Conservation (phyloP, 2,113 vertebrate species). For the Macquaria ambigua region DNA sequence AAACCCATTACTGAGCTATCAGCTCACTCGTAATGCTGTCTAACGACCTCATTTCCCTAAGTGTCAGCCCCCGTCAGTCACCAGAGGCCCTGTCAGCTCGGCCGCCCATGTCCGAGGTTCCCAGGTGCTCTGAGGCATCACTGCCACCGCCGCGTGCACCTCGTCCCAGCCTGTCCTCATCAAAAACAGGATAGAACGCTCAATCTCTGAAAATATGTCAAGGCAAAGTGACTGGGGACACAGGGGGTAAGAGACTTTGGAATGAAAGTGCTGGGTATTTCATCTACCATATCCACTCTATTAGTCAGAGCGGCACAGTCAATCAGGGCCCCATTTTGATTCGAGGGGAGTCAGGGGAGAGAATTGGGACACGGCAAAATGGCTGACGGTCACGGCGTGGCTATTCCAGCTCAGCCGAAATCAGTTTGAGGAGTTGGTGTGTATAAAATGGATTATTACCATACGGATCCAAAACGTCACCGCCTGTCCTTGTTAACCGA, state of each 20-base stretch:
- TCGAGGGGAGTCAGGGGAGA: constrained; percentile 83
- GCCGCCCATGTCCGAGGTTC: constrained; percentile 77
- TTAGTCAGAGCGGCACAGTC: constrained; percentile 86
- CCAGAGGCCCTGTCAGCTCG: constrained; percentile 68
- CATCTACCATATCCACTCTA: constrained; percentile 88
- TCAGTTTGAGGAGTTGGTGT: constrained; percentile 72
- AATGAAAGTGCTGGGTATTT: constrained; percentile 86
- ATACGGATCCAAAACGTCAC: constrained; percentile 78
- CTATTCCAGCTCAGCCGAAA: constrained; percentile 79
- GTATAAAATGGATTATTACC: constrained; percentile 86
- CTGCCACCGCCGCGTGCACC: constrained; percentile 24
- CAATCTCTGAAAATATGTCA: constrained; percentile 90
- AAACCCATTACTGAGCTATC: constrained; percentile 92
- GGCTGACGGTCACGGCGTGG: constrained; percentile 79
- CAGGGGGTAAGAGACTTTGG: constrained; percentile 78
- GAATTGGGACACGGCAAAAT: constrained; percentile 83
- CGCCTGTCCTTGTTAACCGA: constrained; percentile 60
- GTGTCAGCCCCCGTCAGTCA: constrained; percentile 84
- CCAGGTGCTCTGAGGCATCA: constrained; percentile 70
- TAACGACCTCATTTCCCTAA: constrained; percentile 94
- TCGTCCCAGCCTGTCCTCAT: constrained; percentile 60
- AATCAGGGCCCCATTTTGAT: constrained; percentile 82
- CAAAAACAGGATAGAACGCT: constrained; percentile 82
- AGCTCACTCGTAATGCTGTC: constrained; percentile 88
- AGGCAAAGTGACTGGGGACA: constrained; percentile 87